phyloP scores from a whole-genome alignment of 2,797 vertebrate genomes.

The Cossypha heuglini region DNA sequence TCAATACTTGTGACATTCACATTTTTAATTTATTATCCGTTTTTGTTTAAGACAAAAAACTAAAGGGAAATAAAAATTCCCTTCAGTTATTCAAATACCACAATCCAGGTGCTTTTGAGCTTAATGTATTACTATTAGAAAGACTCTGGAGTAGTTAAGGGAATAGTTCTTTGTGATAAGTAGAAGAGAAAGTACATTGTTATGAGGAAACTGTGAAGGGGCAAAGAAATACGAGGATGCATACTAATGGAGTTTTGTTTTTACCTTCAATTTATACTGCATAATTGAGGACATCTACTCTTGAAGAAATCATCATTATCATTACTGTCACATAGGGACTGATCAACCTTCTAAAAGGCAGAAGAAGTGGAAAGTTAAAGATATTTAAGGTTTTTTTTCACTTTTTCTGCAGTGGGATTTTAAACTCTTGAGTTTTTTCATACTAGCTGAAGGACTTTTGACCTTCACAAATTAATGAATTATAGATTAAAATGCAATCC shows the following conservation, averaged over 20 bases:
- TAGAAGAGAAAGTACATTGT: neutral
- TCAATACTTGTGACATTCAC: neutral
- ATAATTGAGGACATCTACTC: neutral
- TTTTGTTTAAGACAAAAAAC: neutral
- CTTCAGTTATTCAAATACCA: neutral
- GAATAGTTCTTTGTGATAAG: conserved; percentile 12
- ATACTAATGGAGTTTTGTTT: conserved; percentile 46
- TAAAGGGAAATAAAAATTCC: neutral
- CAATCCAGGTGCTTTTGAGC: conserved; percentile 16
- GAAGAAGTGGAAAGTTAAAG: neutral
- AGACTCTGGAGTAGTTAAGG: neutral
- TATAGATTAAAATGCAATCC: conserved; percentile 16
- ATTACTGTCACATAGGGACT: conserved; percentile 5
- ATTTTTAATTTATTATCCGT: neutral
- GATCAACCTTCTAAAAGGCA: neutral
- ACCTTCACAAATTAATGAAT: conserved; percentile 27
- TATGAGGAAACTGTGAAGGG: neutral
- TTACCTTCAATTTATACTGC: conserved; percentile 1
- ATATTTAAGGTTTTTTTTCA: neutral
- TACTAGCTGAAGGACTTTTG: neutral
- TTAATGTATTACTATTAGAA: neutral
- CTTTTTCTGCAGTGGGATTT: neutral
- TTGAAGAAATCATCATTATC: neutral
- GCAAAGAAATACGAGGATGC: neutral
- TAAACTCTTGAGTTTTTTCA: neutral